Evolutionary conservation across 2,888 invertebrate species (phyloP), one percentile per base, ranked within the genome.

Genomic region (Pimpla rufipes): DNA sequence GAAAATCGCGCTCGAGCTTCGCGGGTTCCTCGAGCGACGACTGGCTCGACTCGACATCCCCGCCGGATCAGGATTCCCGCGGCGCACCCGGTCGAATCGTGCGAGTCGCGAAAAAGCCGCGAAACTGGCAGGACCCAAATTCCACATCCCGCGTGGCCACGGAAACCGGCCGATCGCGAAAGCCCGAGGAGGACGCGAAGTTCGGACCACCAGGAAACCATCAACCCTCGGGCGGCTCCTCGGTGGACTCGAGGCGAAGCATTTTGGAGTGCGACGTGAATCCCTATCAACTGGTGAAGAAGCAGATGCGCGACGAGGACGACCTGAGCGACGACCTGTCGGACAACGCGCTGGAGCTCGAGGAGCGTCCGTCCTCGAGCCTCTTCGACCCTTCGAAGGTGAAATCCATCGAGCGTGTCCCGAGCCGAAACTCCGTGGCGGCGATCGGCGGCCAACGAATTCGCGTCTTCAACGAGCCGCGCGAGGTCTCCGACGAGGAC

Each of bases 191-290:
- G 21, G 86, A 85, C 29, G 81, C 87, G 85, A 87, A 88, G 16
- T 88, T 55, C 6, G 68, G 78, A 4, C 55, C 81, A 75, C 68
- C 0, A 79, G 81, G 40, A 70, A 62, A 40, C n/a, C 67, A 2
- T 10, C 55, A 62, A 40, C n/a, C 67, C 2, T 10, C 55, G 7
- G 47, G 35, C 35, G 21, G n/a, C 10, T 59, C 77, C 10, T 40
- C 62, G 16, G 62, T 45, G 37, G 90, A 90, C 68, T 88, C 89
- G 0, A 83, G 91, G 29, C 96, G 95, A 86, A 97, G 97, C 18
- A 97, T 97, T 86, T 94, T 97, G 55, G 96, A 97, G 88, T 97
- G 97, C 93, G 96, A 97, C 92, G 96, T 97, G 52, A 97, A 97
- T 93, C 97, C 97, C 2, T 97, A 97, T 91, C 96, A 97, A 86